Base-by-base conservation (phyloP, 2,888 invertebrate genomes). In the Eilema caniola region DNA sequence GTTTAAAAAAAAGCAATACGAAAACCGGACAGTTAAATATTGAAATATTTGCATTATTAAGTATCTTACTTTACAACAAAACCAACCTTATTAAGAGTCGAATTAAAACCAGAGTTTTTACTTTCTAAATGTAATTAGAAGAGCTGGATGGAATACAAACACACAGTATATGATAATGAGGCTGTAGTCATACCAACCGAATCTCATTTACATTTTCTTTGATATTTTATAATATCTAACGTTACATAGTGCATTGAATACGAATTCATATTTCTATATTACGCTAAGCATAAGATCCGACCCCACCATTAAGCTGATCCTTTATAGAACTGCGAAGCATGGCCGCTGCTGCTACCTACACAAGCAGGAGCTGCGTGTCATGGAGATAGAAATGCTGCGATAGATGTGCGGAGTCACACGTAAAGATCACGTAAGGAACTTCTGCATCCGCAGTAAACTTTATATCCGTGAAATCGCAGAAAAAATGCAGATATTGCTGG, bases 121-220 rank as follows among this genome's bases (percentile, higher is more conserved):
- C 66, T 69, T 72, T 72, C 69, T 66, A 69, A 72, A 66, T 62
- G 7, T 69, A 66, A 72, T 72, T 72, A 72, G 37, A 66, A 57
- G 65, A 62, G 57, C 62, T 66, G 59, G 57, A 62, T 66, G 59
- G 57, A 62, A 69, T 47, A 62, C 20, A 66, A 65, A 69, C 37
- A 66, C 59, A 41, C 61, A 57, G 65, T 65, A 57, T 62, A 68
- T 65, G 56, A 71, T 71, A 62, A 72, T 65, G 61, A 62, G 56
- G 61, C 41, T 7, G 65, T 33, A 24, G 53, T 33, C 60, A 56
- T 41, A 64, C 56, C 56, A 12, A 28, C 60, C 20, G 62, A 66
- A 62, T 61, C 62, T 60, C 28, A 71, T 71, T 71, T 65, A 61
- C 61, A 67, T 71, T 71, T 62, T 57, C 37, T 62, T 62, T 31